Evolutionary conservation across 1,140 invertebrate species (phyloP), one percentile per base, ranked within the genome.

Genomic region (Oryzaephilus surinamensis): DNA sequence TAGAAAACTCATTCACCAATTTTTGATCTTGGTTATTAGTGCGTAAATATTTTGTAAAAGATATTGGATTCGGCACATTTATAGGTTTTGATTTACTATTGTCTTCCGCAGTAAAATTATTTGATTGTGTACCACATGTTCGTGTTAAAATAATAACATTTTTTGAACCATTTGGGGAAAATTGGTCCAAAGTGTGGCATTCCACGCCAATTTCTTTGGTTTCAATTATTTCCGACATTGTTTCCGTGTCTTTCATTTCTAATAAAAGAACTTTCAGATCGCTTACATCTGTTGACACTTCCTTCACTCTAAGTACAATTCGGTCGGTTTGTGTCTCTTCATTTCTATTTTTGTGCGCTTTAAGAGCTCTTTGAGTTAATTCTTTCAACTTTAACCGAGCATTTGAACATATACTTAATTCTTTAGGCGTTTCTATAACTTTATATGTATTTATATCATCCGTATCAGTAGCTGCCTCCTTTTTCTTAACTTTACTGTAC

Each of bases 271-370:
- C 41, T 42, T 66, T 60, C 12, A 73, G 55, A 54, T 73, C 72
- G 39, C 68, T 62, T 16, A 65, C 59, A 45, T 72, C 70, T 0
- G 70, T 68, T 1, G 60, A 66, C 18, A 66, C 68, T 52, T 80
- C 73, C 55, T 65, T 74, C 2, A 77, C 62, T 5, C 74, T 58
- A 10, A 69, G 50, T 2, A 70, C 69, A 14, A 52, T 49, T 28
- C 52, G 47, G 37, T 71, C 67, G 4, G 75, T 77, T 60, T 79
- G 76, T 2, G 74, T 77, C 30, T 76, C 69, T 8, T 58, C 66
- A 38, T 70, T 61, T 50, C 67, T 71, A 4, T 62, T 56, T 52
- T 71, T 68, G 40, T 74, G 72, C 28, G 70, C 67, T 51, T 62
- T 66, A 20, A 73, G 49, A 11, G 71, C 70, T 57, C 62, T 66